Evolutionary conservation across 1,140 invertebrate species (phyloP), one percentile per base, ranked within the genome.

Genomic region (Cyclina sinensis): DNA sequence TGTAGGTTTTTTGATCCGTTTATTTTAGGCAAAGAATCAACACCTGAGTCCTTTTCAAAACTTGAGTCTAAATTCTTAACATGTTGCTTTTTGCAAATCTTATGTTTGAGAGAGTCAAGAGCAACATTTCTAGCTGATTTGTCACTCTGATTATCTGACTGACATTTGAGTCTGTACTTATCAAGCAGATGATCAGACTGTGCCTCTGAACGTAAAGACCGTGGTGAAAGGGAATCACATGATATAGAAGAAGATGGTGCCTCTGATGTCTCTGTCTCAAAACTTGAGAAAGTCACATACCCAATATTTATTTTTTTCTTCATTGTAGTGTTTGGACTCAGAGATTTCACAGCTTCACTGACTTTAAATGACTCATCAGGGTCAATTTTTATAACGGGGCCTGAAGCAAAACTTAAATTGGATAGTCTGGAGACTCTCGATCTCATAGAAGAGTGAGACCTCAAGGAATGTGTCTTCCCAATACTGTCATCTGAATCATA

Each of bases 401-500:
- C 81, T 35, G 65, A 70, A 48, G 37, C 37, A 39, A 48, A n/a
- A 54, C 81, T 84, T 24, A 84, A 24, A 35, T 84, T 84, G 4
- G 81, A 84, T 1, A 84, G n/a, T 51, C 81, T 46, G 0, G 81
- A 84, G 27, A 73, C 11, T 48, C 62, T 84, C 7, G 81, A 84
- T 27, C 46, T 68, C 46, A 68, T 68, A 12, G 81, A 84, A n/a
- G 46, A 73, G 27, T 84, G 81, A 18, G 81, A 84, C n/a, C 65
- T 24, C 16, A 84, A 48, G 14, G 81, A 84, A 7, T n/a, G n/a
- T 16, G 62, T 32, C 18, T 84, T 68, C 4, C 81, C 81, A 73
- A 84, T 51, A 37, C 81, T 84, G 21, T 84, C 81, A 73, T 84
- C 81, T 27, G 81, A 84, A 27, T 73, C 81, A n/a, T 84, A 84